Evolutionary conservation across 2,113 vertebrate genomes (phyloP).

Genomic region (Cavia aperea): DNA sequence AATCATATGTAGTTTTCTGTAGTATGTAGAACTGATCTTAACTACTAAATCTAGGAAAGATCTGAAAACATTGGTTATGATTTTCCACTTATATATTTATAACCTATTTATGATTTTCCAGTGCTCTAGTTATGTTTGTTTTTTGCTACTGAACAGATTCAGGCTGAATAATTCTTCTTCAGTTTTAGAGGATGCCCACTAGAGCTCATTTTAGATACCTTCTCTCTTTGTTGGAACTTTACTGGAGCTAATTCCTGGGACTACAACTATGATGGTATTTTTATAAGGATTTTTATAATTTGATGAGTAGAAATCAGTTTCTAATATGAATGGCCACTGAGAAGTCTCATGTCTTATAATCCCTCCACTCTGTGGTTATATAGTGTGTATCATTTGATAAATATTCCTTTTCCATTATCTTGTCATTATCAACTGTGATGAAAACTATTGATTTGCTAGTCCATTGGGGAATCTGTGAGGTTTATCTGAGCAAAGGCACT

Average conservation of each 20-base stretch:
- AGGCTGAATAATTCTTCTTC: constrained; percentile 14
- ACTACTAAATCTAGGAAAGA: background rate
- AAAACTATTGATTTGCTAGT: background rate
- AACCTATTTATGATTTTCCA: background rate
- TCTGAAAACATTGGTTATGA: background rate
- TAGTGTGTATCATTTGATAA: background rate
- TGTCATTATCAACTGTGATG: constrained; percentile 3
- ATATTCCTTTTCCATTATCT: background rate
- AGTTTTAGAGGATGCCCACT: background rate
- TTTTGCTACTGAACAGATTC: constrained; percentile 20
- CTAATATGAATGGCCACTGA: background rate
- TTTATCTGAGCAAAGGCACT: background rate
- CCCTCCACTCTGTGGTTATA: background rate
- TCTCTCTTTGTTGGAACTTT: background rate
- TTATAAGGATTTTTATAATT: background rate
- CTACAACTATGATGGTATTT: background rate
- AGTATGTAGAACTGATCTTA: background rate
- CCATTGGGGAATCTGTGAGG: background rate
- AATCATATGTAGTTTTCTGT: background rate
- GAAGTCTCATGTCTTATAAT: background rate
- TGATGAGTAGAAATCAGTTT: constrained; percentile 28
- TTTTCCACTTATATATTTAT: background rate
- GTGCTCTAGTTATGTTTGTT: background rate
- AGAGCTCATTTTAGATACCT: background rate
- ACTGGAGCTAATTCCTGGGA: background rate